These are phyloP conservation scores for Rhagonycha fulva DNA, from an alignment of 2,888 invertebrate genomes.

Conservation along the genomic window DNA sequence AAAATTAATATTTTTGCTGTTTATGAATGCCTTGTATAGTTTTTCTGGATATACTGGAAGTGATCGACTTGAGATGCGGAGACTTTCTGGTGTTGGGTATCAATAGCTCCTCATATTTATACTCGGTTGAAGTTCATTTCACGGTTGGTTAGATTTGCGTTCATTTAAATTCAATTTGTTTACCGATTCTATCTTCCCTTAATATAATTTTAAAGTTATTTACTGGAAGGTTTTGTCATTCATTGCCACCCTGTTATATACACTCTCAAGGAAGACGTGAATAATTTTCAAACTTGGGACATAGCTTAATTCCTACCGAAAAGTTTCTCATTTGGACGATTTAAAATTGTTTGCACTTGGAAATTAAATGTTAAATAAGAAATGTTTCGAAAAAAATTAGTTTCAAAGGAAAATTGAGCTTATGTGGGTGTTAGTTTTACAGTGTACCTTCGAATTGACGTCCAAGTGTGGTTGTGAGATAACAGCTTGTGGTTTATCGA, in stretches of 20 bases:
- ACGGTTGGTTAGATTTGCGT: constrained; percentile 34
- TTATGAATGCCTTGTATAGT: constrained; percentile 41
- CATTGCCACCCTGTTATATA: background rate
- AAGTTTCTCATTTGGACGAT: background rate
- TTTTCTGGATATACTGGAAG: constrained; percentile 34
- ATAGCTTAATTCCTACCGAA: background rate
- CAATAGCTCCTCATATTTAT: constrained; percentile 18
- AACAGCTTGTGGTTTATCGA: constrained; percentile 20
- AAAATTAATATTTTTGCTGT: constrained; percentile 26
- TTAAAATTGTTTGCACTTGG: background rate
- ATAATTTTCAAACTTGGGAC: background rate
- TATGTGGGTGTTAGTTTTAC: background rate
- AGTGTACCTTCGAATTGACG: constrained; percentile 7
- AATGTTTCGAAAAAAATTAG: background rate
- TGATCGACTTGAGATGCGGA: constrained; percentile 27
- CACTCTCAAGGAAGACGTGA: background rate
- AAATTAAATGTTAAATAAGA: background rate
- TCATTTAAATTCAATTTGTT: constrained; percentile 36
- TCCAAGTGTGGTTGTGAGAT: constrained; percentile 12
- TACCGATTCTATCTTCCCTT: constrained; percentile 29
- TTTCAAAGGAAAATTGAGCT: background rate
- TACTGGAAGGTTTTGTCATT: constrained; percentile 14
- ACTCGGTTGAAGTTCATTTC: constrained; percentile 32
- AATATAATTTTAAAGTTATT: constrained; percentile 33
- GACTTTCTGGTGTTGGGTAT: constrained; percentile 31